Evolutionary conservation across 2,113 vertebrate species (phyloP), one percentile per base, ranked within the genome.

Genomic region (Corythornis vintsioides): DNA sequence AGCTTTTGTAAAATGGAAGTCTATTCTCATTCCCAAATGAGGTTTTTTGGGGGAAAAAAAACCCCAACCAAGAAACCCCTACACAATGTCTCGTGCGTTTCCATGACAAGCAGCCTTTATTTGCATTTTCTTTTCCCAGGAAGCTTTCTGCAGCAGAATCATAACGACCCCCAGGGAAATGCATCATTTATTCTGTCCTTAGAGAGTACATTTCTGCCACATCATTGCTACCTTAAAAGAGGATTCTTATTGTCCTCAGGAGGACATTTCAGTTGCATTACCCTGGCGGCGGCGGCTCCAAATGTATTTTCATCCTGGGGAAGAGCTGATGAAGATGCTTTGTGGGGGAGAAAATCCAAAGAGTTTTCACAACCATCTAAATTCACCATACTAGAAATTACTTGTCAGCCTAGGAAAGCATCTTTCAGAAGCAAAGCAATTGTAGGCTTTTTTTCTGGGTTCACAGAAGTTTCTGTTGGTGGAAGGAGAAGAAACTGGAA

Each of bases 181-280:
- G 53, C 50, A 26, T 19, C 13, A 11, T 33, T 64, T 82, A 15
- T 35, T 56, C 25, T 84, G 77, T 56, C 86, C 94, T 57, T 65
- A 15, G 77, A 83, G 87, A 92, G 42, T 57, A 52, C 64, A 33
- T 75, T 90, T 71, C 11, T 79, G 66, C 59, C 74, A 3, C 48
- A 85, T 73, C 87, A 42, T 43, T 72, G 70, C 70, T 75, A 38
- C 91, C 81, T 81, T 43, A 12, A 42, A 76, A 20, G 47, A 67
- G 22, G 65, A 35, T 72, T 61, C 53, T 93, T 47, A 61, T 35
- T 67, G 81, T 69, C 78, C 95, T 75, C 93, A 25, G 67, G 89
- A 82, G 95, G 84, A 82, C 66, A 65, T 64, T 82, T 89, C 81
- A 33, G 78, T 69, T 69, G 63, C 84, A 33, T 53, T 65, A 10